Conservation (phyloP, 2,113 vertebrate genomes). For the Paramormyrops kingsleyae region DNA sequence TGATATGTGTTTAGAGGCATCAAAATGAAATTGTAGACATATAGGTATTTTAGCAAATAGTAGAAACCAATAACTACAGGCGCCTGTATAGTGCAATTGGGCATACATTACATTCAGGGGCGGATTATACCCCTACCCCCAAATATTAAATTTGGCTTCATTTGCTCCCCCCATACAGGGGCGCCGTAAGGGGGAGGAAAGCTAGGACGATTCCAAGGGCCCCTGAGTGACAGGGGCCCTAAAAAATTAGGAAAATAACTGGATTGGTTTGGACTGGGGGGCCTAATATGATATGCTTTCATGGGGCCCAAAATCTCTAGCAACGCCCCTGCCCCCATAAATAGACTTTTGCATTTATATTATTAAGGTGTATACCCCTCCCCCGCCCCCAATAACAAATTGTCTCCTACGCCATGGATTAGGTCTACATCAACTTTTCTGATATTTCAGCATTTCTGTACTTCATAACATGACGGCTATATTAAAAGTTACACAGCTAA, state of each 20-base stretch:
- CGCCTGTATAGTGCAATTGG: background rate
- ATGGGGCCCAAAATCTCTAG: no score
- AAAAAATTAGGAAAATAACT: no score
- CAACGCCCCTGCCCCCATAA: no score
- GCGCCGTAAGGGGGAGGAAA: no score
- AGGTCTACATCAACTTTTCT: background rate
- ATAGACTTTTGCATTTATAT: background rate
- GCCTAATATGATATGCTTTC: no score
- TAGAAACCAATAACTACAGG: background rate
- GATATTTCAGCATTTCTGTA: background rate
- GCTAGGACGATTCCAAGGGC: no score
- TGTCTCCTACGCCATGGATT: background rate
- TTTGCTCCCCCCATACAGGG: no score
- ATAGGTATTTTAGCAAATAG: background rate
- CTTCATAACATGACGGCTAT: background rate
- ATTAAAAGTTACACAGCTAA: background rate
- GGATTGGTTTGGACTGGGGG: no score
- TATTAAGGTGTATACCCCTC: background rate
- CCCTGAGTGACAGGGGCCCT: no score
- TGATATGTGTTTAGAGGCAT: background rate
- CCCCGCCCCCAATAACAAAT: background rate
- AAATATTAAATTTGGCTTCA: background rate
- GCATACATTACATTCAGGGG: background rate
- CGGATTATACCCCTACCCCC: background rate
- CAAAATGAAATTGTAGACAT: background rate